Evolutionary conservation across 2,113 vertebrate species (phyloP), one percentile per base, ranked within the genome.

Genomic region (Helogale parvula): DNA sequence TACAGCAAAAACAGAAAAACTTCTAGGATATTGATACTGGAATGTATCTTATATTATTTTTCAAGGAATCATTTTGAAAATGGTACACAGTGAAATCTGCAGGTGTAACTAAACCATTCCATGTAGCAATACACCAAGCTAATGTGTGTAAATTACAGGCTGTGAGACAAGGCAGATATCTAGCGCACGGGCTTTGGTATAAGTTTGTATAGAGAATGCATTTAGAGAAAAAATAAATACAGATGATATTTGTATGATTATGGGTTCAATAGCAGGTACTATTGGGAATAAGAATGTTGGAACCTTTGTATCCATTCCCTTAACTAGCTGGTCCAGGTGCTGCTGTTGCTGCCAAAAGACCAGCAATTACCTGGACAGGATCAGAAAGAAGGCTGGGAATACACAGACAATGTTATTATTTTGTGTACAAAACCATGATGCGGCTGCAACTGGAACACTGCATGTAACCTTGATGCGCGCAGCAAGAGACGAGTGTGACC

Each of bases 21-120:
- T 14, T 69, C 13, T 3, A 57, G 17, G 31, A 52, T 87, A 86
- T 14, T 72, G 52, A 72, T 76, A 21, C 45, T 77, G 25, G 63
- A 72, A 82, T 86, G 16, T 52, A 63, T 41, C 38, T 95, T 35
- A 72, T 29, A 35, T 82, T 74, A 69, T 74, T 94, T 93, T 94
- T 84, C 57, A 92, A 84, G 50, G 25, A 66, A 91, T 90, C 93
- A 23, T 88, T 95, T 93, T 95, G 71, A 91, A 96, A 96, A 95
- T 68, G 45, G 21, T 29, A n/a, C 35, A 83, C 25, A 92, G 31
- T 82, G 29, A 91, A 86, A 84, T 88, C 72, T 57, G 33, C 88
- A 80, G 21, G 41, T 71, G 23, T 21, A 74, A 50, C 50, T 35
- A 90, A 96, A 8, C 63, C 50, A 71, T 89, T 92, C 72, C n/a